Evolutionary conservation across 2,888 invertebrate species (phyloP).

Genomic region (Saturnia japonica): DNA sequence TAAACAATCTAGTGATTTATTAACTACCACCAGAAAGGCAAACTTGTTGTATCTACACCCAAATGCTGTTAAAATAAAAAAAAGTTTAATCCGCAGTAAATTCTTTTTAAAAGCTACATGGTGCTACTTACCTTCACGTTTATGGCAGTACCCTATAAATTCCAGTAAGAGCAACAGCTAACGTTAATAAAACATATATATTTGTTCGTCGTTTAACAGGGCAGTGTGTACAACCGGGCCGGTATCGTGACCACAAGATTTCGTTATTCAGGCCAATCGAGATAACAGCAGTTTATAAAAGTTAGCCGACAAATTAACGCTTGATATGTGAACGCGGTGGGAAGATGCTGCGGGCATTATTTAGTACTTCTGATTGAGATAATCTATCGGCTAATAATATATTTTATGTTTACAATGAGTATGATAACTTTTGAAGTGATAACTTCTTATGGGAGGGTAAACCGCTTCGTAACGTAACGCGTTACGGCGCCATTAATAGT

Average conservation of each 20-base stretch:
- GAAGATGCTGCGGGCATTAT: slow-evolving; percentile 32
- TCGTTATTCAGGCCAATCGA: slow-evolving; percentile 52
- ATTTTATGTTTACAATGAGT: background rate
- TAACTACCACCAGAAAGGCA: too few relatives aligned
- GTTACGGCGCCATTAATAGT: too few relatives aligned
- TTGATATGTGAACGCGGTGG: slow-evolving; percentile 37
- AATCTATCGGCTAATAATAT: slow-evolving; percentile 17
- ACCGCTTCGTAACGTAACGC: too few relatives aligned
- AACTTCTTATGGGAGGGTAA: too few relatives aligned
- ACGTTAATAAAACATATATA: background rate
- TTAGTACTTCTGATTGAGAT: slow-evolving; percentile 46
- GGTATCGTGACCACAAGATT: slow-evolving; percentile 35
- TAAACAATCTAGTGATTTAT: too few relatives aligned
- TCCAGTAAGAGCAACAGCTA: background rate
- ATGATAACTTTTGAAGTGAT: too few relatives aligned
- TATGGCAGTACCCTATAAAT: background rate
- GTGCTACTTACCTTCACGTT: background rate
- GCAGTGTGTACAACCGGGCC: background rate
- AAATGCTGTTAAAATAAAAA: too few relatives aligned
- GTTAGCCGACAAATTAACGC: slow-evolving; percentile 58
- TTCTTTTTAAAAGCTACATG: background rate
- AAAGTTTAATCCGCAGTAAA: too few relatives aligned
- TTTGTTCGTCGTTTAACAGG: background rate
- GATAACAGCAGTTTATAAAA: slow-evolving; percentile 52
- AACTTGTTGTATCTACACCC: too few relatives aligned